Percentiles rank a stretch among this genome's conserved stretches.
phyloP scores from a whole-genome alignment of 2,888 invertebrate species.

The Diaphora mendica region DNA sequence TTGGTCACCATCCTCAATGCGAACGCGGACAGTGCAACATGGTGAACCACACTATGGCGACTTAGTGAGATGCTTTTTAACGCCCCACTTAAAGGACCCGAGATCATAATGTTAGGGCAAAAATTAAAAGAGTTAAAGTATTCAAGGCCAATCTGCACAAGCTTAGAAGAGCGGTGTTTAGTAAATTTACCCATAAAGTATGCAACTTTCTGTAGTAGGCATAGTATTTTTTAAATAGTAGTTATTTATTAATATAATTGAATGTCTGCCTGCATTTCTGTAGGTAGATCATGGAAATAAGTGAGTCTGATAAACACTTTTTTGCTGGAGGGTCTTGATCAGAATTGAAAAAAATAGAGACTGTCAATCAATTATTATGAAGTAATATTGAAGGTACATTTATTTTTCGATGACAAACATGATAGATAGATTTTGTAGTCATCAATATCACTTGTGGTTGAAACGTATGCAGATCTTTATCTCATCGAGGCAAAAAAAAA shows the following conservation, averaged over 20 bases:
- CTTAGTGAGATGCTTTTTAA: no score
- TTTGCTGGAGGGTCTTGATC: neutral
- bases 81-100: no score
- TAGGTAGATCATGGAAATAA: neutral
- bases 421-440: neutral
- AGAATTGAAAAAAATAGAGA: neutral
- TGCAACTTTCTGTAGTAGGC: neutral
- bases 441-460: neutral
- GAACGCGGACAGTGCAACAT: no score
- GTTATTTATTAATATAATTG: neutral
- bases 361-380: neutral
- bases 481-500: neutral
- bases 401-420: neutral
- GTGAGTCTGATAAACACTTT: no score
- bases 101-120: no score
- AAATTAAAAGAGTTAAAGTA: no score
- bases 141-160: no score
- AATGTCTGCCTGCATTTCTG: neutral
- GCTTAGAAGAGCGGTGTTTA: neutral
- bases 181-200: neutral
- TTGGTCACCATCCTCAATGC: no score
- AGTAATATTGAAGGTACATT: neutral
- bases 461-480: neutral
- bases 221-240: no score
- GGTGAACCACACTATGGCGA: no score